phyloP scores from a whole-genome alignment of 37 sponge, comb jelly and placozoan species.

The Beroe forskalii region DNA sequence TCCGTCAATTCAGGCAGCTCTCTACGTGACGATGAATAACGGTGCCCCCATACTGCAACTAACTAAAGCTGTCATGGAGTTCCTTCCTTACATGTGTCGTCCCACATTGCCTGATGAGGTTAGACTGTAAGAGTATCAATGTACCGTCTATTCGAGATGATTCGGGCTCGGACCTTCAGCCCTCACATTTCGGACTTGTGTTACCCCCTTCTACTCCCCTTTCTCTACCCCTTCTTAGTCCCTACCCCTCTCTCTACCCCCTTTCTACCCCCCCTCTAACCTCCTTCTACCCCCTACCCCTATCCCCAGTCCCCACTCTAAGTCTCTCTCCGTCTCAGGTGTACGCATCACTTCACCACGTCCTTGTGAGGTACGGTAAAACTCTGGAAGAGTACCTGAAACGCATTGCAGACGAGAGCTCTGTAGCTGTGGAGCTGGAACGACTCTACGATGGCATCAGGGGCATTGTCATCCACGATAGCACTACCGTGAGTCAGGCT shows the following conservation, averaged over 20 bases:
- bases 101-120: neutral
- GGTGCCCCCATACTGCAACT: neutral
- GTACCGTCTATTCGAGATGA: too few relatives aligned
- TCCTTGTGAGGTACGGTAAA: constrained; percentile 13
- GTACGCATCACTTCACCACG: neutral
- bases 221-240: too few relatives aligned
- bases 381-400: neutral
- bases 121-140: too few relatives aligned
- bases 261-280: too few relatives aligned
- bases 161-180: too few relatives aligned
- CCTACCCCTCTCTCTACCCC: too few relatives aligned
- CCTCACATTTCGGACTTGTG: too few relatives aligned
- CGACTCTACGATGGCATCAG: constrained; percentile 19
- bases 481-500: constrained; percentile 10
- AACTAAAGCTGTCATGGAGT: neutral
- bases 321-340: neutral
- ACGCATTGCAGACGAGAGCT: neutral
- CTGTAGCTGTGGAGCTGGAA: neutral
- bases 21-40: neutral
- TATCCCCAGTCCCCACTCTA: too few relatives aligned
- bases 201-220: too few relatives aligned
- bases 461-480: constrained; percentile 21
- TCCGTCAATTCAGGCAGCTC: neutral
- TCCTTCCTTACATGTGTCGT: neutral
- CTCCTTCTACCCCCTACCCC: too few relatives aligned